Evolutionary conservation across 2,113 vertebrate species (phyloP).

Genomic region (Hippocampus abdominalis): DNA sequence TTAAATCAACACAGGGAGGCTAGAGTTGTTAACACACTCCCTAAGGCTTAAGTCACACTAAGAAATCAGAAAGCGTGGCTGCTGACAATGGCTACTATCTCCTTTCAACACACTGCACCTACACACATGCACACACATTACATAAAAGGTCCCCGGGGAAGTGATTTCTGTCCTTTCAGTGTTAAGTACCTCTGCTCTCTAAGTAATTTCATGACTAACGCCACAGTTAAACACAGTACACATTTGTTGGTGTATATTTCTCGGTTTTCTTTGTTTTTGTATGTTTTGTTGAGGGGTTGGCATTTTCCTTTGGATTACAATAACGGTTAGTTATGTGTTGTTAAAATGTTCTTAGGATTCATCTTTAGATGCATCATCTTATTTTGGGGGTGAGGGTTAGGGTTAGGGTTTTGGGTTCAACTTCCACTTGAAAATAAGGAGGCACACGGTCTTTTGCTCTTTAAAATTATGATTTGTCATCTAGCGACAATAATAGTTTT

Average conservation of each 20-base stretch:
- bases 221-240: slow-evolving; percentile 53
- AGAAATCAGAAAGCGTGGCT: slow-evolving; percentile 56
- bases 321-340: too few species aligned
- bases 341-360: too few species aligned
- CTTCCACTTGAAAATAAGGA: too few species aligned
- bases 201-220: slow-evolving; percentile 62
- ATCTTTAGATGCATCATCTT: too few species aligned
- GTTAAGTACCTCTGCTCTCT: slow-evolving; percentile 69
- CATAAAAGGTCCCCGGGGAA: slow-evolving; percentile 66
- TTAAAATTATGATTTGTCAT: too few species aligned
- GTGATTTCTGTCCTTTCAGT: slow-evolving; percentile 69
- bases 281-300: too few species aligned
- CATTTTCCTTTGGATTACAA: too few species aligned
- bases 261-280: too few species aligned
- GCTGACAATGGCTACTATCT: slow-evolving; percentile 65
- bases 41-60: slow-evolving; percentile 83
- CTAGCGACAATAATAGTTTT: too few species aligned
- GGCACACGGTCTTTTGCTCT: too few species aligned
- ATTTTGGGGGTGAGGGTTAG: too few species aligned
- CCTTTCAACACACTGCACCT: slow-evolving; percentile 23
- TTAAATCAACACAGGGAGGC: slow-evolving; percentile 83
- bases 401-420: too few species aligned
- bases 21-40: slow-evolving; percentile 71
- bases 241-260: slow-evolving; percentile 5
- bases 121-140: slow-evolving; percentile 38